Evolutionary conservation across 2,888 invertebrate species (phyloP).

Genomic region (Pseudanteris insignis): DNA sequence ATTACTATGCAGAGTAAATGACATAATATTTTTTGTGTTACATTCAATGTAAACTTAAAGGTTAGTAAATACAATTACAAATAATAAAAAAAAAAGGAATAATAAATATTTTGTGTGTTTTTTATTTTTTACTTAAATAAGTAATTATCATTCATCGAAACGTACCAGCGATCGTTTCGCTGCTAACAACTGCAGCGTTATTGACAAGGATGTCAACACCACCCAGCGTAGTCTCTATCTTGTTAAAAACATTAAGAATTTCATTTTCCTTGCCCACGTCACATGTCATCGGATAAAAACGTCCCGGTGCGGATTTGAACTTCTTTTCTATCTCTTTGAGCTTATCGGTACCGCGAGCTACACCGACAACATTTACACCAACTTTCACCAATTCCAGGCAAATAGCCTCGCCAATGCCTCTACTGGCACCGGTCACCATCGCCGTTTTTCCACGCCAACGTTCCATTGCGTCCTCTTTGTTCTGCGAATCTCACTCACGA

Average conservation of each 20-base stretch:
- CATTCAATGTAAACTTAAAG: too few species aligned
- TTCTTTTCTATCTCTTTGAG: conserved; percentile 59
- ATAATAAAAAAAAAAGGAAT: too few species aligned
- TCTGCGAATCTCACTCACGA: conserved; percentile 2
- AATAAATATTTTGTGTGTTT: neutral
- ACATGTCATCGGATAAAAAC: conserved; percentile 65
- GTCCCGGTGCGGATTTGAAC: conserved; percentile 55
- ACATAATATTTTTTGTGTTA: too few species aligned
- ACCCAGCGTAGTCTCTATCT: conserved; percentile 68
- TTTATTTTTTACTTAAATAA: neutral
- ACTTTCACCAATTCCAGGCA: conserved; percentile 61
- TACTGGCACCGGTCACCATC: conserved; percentile 67
- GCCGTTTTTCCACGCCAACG: conserved; percentile 66
- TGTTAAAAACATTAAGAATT: conserved; percentile 69
- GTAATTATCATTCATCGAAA: neutral
- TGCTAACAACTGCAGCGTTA: conserved; percentile 69
- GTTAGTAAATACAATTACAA: neutral
- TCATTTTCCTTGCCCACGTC: conserved; percentile 70
- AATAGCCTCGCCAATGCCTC: conserved; percentile 66
- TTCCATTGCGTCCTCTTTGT: conserved; percentile 51
- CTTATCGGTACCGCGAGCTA: conserved; percentile 66
- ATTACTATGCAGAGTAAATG: too few species aligned
- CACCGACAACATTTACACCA: conserved; percentile 63
- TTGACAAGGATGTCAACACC: conserved; percentile 71
- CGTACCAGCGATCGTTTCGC: conserved; percentile 54